Percentiles rank a stretch among this genome's conserved stretches.
These are phyloP conservation scores for Uropsilus gracilis DNA, from an alignment of 2,113 vertebrate genomes.

Conservation along the genomic window DNA sequence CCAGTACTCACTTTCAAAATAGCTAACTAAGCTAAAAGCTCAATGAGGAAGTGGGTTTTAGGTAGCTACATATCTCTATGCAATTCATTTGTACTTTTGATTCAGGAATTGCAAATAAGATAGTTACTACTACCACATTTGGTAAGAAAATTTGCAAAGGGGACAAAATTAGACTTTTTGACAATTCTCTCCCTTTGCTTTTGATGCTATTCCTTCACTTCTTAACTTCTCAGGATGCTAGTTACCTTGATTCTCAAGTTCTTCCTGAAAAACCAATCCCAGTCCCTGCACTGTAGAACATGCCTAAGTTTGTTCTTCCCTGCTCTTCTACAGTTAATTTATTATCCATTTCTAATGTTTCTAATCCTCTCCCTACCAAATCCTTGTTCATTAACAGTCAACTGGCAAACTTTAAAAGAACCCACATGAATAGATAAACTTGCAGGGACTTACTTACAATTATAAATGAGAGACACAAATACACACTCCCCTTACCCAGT, in stretches of 20 bases:
- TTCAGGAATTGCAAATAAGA: background rate
- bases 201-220: background rate
- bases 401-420: slow-evolving; percentile 47
- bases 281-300: rapidly evolving
- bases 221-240: background rate
- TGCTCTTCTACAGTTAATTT: background rate
- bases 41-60: background rate
- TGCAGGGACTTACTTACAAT: background rate
- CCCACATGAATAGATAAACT: background rate
- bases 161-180: background rate
- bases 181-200: background rate
- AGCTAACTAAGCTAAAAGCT: background rate
- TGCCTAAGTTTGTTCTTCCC: background rate
- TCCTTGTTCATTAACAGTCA: background rate
- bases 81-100: background rate
- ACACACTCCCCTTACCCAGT: rapidly evolving
- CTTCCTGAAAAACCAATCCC: background rate
- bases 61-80: background rate
- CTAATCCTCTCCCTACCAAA: background rate
- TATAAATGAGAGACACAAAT: background rate
- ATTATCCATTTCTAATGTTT: background rate
- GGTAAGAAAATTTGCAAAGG: background rate
- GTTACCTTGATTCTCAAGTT: background rate
- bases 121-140: background rate
- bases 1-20: background rate